Evolutionary conservation across 2,113 vertebrate species (phyloP).

Genomic region (Hoplias malabaricus): DNA sequence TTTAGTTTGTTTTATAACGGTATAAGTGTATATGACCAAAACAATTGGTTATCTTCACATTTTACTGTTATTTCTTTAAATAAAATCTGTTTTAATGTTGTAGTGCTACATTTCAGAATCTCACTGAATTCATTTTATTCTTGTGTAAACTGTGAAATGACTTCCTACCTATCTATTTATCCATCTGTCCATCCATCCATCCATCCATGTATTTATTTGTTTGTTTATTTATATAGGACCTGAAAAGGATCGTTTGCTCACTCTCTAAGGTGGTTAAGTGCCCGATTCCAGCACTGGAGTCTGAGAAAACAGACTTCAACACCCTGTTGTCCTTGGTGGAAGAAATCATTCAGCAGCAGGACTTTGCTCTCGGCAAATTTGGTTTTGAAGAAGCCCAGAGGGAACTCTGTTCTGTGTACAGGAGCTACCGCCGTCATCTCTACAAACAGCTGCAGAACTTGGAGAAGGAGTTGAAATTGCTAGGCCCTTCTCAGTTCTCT

Average conservation of each 20-base stretch:
- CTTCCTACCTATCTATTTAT: neutral
- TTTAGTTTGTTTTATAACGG: no score
- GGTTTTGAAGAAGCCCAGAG: slow-evolving; percentile 70
- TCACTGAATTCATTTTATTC: no score
- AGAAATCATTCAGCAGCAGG: slow-evolving; percentile 81
- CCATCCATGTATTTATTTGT: neutral
- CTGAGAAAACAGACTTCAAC: slow-evolving; percentile 78
- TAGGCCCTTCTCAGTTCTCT: slow-evolving; percentile 77
- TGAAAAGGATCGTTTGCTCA: slow-evolving; percentile 81
- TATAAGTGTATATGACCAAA: no score
- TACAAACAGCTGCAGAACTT: slow-evolving; percentile 83
- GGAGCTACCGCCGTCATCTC: slow-evolving; percentile 76
- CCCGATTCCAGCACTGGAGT: slow-evolving; percentile 66
- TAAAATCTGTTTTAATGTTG: no score
- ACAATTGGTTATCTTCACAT: no score
- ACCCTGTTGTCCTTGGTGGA: slow-evolving; percentile 81
- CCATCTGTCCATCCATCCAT: neutral
- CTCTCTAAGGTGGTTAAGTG: slow-evolving; percentile 81
- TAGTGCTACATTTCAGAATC: no score
- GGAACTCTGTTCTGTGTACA: slow-evolving; percentile 64
- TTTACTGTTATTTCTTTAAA: no score
- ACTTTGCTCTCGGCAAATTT: slow-evolving; percentile 63
- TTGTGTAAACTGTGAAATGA: no score
- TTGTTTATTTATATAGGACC: no score
- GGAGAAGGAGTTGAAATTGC: slow-evolving; percentile 78